Conservation (phyloP, 2,113 vertebrate species). For the Perca flavescens region DNA sequence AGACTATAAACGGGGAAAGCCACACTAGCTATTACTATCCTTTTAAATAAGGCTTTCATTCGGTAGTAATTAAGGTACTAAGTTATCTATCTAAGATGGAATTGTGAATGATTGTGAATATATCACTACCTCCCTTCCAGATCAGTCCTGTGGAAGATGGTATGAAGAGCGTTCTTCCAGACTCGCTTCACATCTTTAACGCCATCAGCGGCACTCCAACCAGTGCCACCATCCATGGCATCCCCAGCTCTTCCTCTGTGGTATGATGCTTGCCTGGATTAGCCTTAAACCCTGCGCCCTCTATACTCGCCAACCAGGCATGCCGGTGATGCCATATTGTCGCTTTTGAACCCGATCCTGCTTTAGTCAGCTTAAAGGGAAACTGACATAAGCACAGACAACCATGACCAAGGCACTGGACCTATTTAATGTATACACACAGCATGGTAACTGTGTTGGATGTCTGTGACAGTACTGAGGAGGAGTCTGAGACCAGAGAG, state of each 20-base stretch:
- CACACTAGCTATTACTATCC: not conserved
- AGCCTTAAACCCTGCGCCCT: slow-evolving; percentile 18
- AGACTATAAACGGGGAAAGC: too few species aligned
- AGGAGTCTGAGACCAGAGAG: not conserved
- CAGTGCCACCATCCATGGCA: slow-evolving; percentile 92
- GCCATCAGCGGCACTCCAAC: slow-evolving; percentile 99
- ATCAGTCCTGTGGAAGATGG: slow-evolving; percentile 92
- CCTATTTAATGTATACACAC: slow-evolving; percentile 6
- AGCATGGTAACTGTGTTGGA: slow-evolving; percentile 28
- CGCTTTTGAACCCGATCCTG: slow-evolving; percentile 6
- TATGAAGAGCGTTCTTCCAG: slow-evolving; percentile 90
- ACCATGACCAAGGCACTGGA: slow-evolving; percentile 46
- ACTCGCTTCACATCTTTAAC: slow-evolving; percentile 97
- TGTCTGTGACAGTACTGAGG: not conserved
- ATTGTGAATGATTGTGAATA: not conserved
- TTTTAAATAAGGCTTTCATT: not conserved
- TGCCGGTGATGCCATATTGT: slow-evolving; percentile 4
- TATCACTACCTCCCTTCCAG: slow-evolving; percentile 74
- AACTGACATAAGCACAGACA: slow-evolving; percentile 32
- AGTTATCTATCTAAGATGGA: not conserved
- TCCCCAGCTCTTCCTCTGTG: slow-evolving; percentile 95
- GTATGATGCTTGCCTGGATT: slow-evolving; percentile 84
- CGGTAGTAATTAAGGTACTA: not conserved
- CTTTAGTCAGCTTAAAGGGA: slow-evolving; percentile 20
- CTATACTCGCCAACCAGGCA: slow-evolving; percentile 5